Percentiles rank a stretch among this genome's conserved stretches.
phyloP scores from a whole-genome alignment of 1,140 invertebrate genomes.

The Lepidurus packardi region DNA sequence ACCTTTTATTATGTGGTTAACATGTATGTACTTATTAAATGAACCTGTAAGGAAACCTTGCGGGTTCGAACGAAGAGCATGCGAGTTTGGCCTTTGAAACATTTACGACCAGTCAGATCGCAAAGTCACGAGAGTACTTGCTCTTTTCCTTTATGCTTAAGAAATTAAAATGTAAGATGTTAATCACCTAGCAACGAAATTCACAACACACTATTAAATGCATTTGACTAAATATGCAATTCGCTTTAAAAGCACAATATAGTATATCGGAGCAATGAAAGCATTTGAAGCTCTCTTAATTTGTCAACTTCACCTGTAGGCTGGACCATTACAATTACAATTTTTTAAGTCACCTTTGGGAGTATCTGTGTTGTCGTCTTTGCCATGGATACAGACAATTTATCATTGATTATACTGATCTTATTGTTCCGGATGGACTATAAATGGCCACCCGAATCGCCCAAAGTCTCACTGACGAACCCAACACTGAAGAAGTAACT shows the following conservation, averaged over 20 bases:
- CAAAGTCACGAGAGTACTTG: not conserved
- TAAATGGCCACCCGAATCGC: not conserved
- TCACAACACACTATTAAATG: not conserved
- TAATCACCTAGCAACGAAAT: conserved; percentile 14
- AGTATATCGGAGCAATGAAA: not conserved
- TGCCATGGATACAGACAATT: conserved; percentile 16
- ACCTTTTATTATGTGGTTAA: no score
- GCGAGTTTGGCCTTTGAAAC: no score
- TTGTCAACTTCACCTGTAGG: not conserved
- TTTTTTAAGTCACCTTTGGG: not conserved
- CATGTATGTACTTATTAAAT: no score
- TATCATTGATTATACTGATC: not conserved
- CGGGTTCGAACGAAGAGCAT: no score
- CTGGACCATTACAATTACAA: no score
- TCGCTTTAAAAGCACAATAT: not conserved
- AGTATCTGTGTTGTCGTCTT: conserved; percentile 1
- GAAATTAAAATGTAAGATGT: not conserved
- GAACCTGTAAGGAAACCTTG: no score
- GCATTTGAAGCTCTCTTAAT: not conserved
- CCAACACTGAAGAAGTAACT: no score
- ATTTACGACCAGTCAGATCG: not conserved
- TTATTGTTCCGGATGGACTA: not conserved
- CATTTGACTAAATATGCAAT: not conserved
- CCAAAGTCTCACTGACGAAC: not conserved
- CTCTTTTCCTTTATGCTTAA: not conserved